Evolutionary conservation across 2,113 vertebrate species (phyloP), one percentile per base, ranked within the genome.

Genomic region (Notiomystis cincta): DNA sequence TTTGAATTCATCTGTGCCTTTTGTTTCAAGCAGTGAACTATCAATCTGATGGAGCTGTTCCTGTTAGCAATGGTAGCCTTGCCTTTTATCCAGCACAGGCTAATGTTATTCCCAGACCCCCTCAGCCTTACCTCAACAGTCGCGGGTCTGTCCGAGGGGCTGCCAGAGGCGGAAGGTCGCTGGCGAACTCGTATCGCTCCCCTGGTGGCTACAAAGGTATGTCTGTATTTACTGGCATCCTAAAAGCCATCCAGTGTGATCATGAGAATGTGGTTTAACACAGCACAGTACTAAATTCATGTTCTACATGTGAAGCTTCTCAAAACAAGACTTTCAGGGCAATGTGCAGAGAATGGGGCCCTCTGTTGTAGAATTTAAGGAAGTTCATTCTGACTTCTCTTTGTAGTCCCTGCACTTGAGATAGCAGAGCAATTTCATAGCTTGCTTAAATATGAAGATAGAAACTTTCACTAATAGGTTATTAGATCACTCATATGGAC

Each of bases 151-250:
- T 98, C 57, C 98, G 99, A 98, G 99, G 99, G 96, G 98, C 98
- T 96, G 60, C 98, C 85, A 98, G 98, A 94, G 98, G 98, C 67
- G 98, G 98, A 94, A 98, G 98, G 92, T 98, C 98, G 14, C 94
- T 98, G 91, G 93, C 95, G 45, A 98, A 98, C 95, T 97, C 97
- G 2, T 98, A 98, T 90, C 98, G 98, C 70, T 98, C 98, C 87
- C 97, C 98, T 91, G 98, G 98, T 90, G 98, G 98, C 42, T 98
- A 98, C 93, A 98, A 98, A 99, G 98, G 98, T 99, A 98, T 90
- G 97, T 65, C 45, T 95, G 35, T 44, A 5, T 88, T 75, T 94
- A 22, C 37, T 62, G 0, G 12, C 11, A 22, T 22, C 44, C 20
- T 62, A 8, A 53, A 31, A 30, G 27, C 35, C 5, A 35, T 14